A percentile compares a stretch with the other conserved stretches of the same genome.
Evolutionary conservation across 2,797 vertebrate genomes (phyloP).

Genomic region (Urocyon cinereoargenteus): DNA sequence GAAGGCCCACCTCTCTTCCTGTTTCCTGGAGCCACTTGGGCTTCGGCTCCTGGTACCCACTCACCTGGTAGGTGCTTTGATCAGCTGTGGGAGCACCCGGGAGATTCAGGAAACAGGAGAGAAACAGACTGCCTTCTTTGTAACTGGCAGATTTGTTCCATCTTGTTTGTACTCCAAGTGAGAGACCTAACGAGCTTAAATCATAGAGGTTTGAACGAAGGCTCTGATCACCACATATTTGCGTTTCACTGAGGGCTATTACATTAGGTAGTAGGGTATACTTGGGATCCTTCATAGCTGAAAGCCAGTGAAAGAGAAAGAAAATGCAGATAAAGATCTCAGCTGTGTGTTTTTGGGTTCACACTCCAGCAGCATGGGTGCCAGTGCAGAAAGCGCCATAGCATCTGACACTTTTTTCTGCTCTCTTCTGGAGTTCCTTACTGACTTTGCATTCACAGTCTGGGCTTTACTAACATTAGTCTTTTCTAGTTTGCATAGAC

Average conservation of each 20-base stretch:
- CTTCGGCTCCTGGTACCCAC: not conserved
- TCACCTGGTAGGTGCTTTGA: not conserved
- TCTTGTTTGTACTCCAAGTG: not conserved
- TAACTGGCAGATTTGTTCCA: not conserved
- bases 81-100: not conserved
- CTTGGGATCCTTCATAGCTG: not conserved
- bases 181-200: not conserved
- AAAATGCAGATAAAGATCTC: not conserved
- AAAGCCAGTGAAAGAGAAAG: not conserved
- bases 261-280: not conserved
- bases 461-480: not conserved
- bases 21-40: not conserved
- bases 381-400: not conserved
- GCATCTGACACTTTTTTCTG: accelerated
- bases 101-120: not conserved
- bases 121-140: not conserved
- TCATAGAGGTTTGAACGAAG: not conserved
- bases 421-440: not conserved
- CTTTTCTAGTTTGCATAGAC: not conserved
- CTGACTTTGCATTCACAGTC: not conserved
- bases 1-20: not conserved
- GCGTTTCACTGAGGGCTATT: not conserved
- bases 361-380: not conserved
- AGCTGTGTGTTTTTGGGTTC: too few species aligned
- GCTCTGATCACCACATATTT: not conserved